These are phyloP conservation scores for Bombylius major DNA, from an alignment of 2,888 invertebrate species.

Conservation along the genomic window DNA sequence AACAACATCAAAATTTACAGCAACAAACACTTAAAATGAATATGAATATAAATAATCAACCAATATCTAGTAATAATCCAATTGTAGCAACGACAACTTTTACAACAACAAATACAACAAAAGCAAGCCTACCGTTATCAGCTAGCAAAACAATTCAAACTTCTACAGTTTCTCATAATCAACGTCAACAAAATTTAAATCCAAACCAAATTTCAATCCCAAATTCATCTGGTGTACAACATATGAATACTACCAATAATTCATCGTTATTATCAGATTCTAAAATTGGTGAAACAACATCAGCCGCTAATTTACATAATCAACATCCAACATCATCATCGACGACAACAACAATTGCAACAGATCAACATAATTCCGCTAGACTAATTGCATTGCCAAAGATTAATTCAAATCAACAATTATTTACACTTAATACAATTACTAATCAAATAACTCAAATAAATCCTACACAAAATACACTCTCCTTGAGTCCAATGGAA, in stretches of 20 bases:
- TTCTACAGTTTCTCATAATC: background rate
- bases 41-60: background rate
- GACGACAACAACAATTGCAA: slow-evolving; percentile 7
- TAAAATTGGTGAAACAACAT: background rate
- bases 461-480: slow-evolving; percentile 33
- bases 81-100: background rate
- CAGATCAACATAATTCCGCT: slow-evolving; percentile 20
- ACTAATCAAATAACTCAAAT: slow-evolving; percentile 38
- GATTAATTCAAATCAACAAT: slow-evolving; percentile 33
- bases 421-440: slow-evolving; percentile 34
- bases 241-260: background rate
- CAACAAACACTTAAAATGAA: background rate
- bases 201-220: too few species aligned
- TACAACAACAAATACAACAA: background rate
- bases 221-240: background rate
- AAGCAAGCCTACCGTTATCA: slow-evolving; percentile 1
- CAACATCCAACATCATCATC: slow-evolving; percentile 15
- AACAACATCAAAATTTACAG: background rate
- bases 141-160: background rate
- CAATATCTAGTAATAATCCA: background rate
- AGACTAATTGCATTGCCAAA: slow-evolving; percentile 34
- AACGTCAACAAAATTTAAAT: too few species aligned
- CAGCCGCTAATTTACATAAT: background rate
- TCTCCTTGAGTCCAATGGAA: slow-evolving; percentile 35
- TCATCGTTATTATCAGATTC: background rate